Base-by-base conservation (phyloP, 2,113 vertebrate species). In the Atractosteus spatula region DNA sequence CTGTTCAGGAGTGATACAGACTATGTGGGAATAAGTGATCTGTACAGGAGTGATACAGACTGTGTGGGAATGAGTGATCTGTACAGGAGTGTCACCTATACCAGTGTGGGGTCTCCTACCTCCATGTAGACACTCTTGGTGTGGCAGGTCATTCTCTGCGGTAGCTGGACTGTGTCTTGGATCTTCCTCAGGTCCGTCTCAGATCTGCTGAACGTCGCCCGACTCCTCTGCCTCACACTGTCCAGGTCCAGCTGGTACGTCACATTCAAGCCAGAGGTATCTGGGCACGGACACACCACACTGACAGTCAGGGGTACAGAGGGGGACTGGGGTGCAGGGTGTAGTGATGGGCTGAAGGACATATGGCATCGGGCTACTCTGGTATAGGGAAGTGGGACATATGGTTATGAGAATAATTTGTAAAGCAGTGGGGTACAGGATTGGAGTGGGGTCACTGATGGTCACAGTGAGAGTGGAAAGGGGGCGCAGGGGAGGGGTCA, bases 181-280 rank as follows among this genome's bases (percentile, higher is more conserved):
- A 71, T n/a, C 51, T 29, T 81, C 54, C 68, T 62, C 0, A 72
- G 56, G 16, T 12, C 72, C 10, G 8, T 71, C 14, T 78, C 47
- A 0, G 0, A 64, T 16, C 14, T 3, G 61, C 0, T 57, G 57
- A 94, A 91, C 57, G 87, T 70, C 0, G 86, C 91, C 71, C 92
- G 82, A 73, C 73, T 62, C 3, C 71, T 74, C 29, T 47, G 77
- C 77, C 88, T 86, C 12, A 45, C 76, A 10, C 81, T 84, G n/a
- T 95, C 94, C 66, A 94, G 79, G 12, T 71, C 55, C 12, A 94
- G 71, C 0, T n/a, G 79, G 62, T 84, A 91, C 0, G 79, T 79
- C 73, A 94, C 80, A 56, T 87, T 92, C 61, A 91, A 59, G 0
- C 69, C 65, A 3, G 47, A 10, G 47, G 59, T 14, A 5, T 3